Conservation (phyloP, 92 coral and sea anemone species). For the Bergia puertoricense region DNA sequence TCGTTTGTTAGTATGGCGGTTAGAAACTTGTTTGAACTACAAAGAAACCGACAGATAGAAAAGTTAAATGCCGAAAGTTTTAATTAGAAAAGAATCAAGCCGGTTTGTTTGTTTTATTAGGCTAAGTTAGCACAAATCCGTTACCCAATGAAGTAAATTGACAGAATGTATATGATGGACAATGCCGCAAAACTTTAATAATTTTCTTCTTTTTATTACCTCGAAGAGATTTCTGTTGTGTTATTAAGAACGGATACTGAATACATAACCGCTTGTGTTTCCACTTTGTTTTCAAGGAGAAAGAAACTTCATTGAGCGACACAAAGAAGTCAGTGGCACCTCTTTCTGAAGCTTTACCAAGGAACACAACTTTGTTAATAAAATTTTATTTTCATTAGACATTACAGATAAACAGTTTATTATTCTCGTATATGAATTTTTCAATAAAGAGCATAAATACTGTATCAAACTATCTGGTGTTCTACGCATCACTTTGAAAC, state of each 20-base stretch:
- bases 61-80: slow-evolving; percentile 37
- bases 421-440: neutral
- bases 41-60: slow-evolving; percentile 37
- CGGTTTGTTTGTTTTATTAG: slow-evolving; percentile 33
- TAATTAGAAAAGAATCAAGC: slow-evolving; percentile 43
- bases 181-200: slow-evolving; percentile 36
- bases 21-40: slow-evolving; percentile 26
- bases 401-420: slow-evolving; percentile 8
- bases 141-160: slow-evolving; percentile 31
- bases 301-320: neutral
- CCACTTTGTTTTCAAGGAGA: neutral
- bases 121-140: slow-evolving; percentile 26
- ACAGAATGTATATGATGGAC: neutral
- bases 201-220: slow-evolving; percentile 8
- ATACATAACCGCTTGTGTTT: neutral
- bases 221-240: slow-evolving; percentile 3
- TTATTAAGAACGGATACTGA: neutral
- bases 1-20: slow-evolving; percentile 33
- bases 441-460: neutral
- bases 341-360: slow-evolving; percentile 13
- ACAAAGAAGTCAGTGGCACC: neutral
- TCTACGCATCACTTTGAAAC: neutral
- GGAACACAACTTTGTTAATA: slow-evolving; percentile 4
- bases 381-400: neutral
- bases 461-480: neutral